phyloP scores from a whole-genome alignment of 2,113 vertebrate genomes.

The Scatophagus argus region DNA sequence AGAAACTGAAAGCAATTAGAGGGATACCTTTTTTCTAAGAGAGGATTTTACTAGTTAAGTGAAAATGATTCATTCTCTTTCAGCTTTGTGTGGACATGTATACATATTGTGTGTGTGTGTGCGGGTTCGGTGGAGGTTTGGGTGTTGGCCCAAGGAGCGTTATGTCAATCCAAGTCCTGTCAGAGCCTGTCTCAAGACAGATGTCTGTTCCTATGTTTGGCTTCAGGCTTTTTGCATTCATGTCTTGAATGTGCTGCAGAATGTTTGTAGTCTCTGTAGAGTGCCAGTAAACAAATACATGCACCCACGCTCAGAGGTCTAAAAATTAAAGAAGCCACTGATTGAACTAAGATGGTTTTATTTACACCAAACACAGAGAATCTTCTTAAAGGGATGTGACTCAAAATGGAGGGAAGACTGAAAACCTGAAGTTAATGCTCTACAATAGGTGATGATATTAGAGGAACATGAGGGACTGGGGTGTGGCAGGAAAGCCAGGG shows the following conservation, averaged over 20 bases:
- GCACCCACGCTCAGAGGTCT: neutral
- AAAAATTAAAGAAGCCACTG: neutral
- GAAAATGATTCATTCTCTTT: conserved; percentile 39
- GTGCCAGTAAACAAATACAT: neutral
- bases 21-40: neutral
- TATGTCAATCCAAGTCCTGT: conserved; percentile 55
- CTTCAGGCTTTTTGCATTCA: conserved; percentile 27
- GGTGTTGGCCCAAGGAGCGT: conserved; percentile 33
- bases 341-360: conserved; percentile 37
- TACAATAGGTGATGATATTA: neutral
- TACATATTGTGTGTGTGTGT: neutral
- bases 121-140: conserved; percentile 36
- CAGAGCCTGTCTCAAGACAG: conserved; percentile 51
- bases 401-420: too few relatives aligned
- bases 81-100: neutral
- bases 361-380: conserved; percentile 36
- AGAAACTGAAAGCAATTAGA: neutral
- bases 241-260: neutral
- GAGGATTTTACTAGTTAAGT: neutral
- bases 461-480: conserved; percentile 5
- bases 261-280: neutral
- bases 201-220: conserved; percentile 21
- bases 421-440: too few relatives aligned
- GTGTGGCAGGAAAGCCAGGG: conserved; percentile 1
- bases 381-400: neutral